Evolutionary conservation across 2,888 invertebrate genomes (phyloP).

Genomic region (Heteromurus nitidus): DNA sequence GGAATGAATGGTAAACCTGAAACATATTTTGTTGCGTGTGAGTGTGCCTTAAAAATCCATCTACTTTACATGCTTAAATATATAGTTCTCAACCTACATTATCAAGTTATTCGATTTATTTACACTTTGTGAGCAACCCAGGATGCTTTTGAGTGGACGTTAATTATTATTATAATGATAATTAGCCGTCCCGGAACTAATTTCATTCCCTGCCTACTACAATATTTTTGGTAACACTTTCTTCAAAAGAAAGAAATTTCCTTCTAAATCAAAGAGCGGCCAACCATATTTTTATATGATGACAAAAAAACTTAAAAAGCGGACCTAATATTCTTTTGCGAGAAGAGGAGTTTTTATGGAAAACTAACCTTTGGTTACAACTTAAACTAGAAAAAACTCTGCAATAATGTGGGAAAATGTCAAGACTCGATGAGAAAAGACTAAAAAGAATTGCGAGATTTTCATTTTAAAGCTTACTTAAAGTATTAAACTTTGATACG

Average conservation of each 20-base stretch:
- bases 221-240: slow-evolving; percentile 26
- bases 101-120: slow-evolving; percentile 13
- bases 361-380: not conserved
- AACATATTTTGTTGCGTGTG: not conserved
- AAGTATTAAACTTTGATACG: not conserved
- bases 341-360: too few relatives aligned
- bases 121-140: slow-evolving; percentile 63
- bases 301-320: not conserved
- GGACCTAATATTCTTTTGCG: not conserved
- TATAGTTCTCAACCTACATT: not conserved
- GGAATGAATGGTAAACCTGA: slow-evolving; percentile 46
- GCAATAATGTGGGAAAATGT: not conserved
- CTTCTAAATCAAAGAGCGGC: too few relatives aligned
- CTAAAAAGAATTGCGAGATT: too few relatives aligned
- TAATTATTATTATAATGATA: too few relatives aligned
- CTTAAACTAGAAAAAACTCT: not conserved
- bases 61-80: not conserved
- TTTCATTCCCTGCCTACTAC: slow-evolving; percentile 3
- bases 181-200: slow-evolving; percentile 25
- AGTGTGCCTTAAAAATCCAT: not conserved
- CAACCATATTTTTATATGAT: too few relatives aligned
- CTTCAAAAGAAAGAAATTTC: not conserved
- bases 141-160: slow-evolving; percentile 43
- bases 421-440: too few relatives aligned
- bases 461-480: slow-evolving; percentile 4